Conservation (phyloP, 2,797 vertebrate genomes). For the Paratrypauchen microcephalus region DNA sequence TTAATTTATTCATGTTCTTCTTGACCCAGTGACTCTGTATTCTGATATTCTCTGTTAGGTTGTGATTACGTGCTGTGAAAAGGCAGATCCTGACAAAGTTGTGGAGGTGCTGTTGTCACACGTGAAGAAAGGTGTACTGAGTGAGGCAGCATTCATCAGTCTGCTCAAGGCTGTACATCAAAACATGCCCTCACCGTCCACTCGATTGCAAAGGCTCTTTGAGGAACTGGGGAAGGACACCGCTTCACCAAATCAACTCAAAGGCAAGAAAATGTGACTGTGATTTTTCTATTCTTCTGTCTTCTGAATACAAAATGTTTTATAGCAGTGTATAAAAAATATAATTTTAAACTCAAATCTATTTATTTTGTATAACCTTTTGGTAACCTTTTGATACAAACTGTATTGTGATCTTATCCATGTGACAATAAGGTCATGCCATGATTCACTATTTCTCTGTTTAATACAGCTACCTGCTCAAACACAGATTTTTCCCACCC, state of each 20-base stretch:
- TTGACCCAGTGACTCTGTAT: neutral
- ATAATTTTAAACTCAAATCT: no score
- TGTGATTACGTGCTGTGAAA: slow-evolving; percentile 79
- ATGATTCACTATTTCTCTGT: no score
- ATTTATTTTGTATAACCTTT: no score
- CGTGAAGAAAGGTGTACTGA: slow-evolving; percentile 73
- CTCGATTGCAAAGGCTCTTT: slow-evolving; percentile 66
- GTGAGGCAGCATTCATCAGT: slow-evolving; percentile 69
- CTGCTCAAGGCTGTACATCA: slow-evolving; percentile 73
- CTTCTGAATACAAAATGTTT: no score
- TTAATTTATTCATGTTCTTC: no score
- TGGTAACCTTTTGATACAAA: no score
- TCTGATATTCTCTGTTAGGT: slow-evolving; percentile 62
- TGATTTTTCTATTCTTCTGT: no score
- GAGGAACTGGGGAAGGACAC: slow-evolving; percentile 49
- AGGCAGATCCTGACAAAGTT: slow-evolving; percentile 59
- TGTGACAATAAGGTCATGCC: no score
- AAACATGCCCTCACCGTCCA: slow-evolving; percentile 39
- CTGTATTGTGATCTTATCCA: no score
- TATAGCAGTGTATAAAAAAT: no score
- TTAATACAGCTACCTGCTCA: no score
- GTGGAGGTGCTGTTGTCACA: slow-evolving; percentile 71
- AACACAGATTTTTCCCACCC: no score
- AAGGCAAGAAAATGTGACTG: slow-evolving; percentile 30
- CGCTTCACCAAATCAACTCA: neutral